Base-by-base conservation (phyloP, 2,888 invertebrate genomes). In the Rhingia campestris region DNA sequence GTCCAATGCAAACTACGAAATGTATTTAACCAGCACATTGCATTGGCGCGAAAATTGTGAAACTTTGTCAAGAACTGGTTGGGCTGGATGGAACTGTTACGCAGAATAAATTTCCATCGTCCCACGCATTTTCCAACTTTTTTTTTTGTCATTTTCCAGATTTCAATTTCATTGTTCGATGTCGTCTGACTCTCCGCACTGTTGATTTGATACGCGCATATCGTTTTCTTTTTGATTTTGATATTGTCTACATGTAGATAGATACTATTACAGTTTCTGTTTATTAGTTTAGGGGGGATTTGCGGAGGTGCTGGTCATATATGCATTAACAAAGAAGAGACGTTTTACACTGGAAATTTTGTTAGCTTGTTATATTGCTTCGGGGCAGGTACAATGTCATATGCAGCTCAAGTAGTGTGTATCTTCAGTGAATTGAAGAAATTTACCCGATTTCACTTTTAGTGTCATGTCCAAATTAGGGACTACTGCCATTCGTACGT, bases 91-190 rank as follows among this genome's bases (percentile, higher is more conserved):
- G 14, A 64, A 41, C 41, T 63, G 61, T 86, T 73, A 64, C 66
- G 80, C 56, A 56, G 59, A 75, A 75, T 75, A 80, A 69, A 63
- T 85, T 80, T 80, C 61, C 73, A 61, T 64, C 72, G 47, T 73
- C 80, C 76, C 69, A 70, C 81, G 81, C 81, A 70, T 64, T 74
- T 56, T 63, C 51, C 10, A 35, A 53, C 22, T 63, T 63, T 63
- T 74, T 73, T 66, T 39, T 73, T 53, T 41, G 47, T 66, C 4
- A 4, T 53, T 64, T 54, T 32, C 43, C 22, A 56, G 39, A 66
- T 54, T 49, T 74, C 58, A 22, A 51, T 49, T 63, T 49, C 45
- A 61, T 51, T 61, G 45, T 53, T 39, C 43, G 54, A 37, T 12
- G 32, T 66, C 6, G 30, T 32, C 49, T 37, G 12, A 12, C 35